A percentile compares a stretch with the other conserved stretches of the same genome.
These are phyloP conservation scores for Caenorhabditis uteleia DNA, from an alignment of 2,888 invertebrate genomes.

Conservation along the genomic window DNA sequence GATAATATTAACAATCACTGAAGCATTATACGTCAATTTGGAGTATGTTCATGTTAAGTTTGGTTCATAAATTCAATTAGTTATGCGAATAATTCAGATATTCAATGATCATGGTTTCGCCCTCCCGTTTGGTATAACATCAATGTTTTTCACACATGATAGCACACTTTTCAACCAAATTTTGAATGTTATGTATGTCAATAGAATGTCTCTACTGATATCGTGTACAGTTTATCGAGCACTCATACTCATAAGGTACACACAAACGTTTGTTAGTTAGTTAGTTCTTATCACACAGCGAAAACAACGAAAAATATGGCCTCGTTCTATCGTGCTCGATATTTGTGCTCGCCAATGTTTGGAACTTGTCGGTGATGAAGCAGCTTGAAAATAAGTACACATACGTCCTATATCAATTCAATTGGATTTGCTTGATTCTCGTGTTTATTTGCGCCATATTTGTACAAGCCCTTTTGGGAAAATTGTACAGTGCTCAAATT, in stretches of 20 bases:
- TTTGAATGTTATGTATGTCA: slow-evolving; percentile 18
- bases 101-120: slow-evolving; percentile 17
- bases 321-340: not conserved
- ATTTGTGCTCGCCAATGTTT: slow-evolving; percentile 11
- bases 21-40: slow-evolving; percentile 9
- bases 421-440: slow-evolving; percentile 4
- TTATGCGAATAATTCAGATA: slow-evolving; percentile 6
- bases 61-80: not conserved
- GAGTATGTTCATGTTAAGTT: slow-evolving; percentile 16
- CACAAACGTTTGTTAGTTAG: not conserved
- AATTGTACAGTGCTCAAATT: not conserved
- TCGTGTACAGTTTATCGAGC: slow-evolving; percentile 7
- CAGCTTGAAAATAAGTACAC: slow-evolving; percentile 8
- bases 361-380: slow-evolving; percentile 10
- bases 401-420: slow-evolving; percentile 13
- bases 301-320: slow-evolving; percentile 7
- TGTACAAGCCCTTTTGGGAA: not conserved
- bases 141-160: slow-evolving; percentile 10
- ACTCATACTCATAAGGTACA: slow-evolving; percentile 5
- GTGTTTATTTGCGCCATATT: not conserved
- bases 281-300: not conserved
- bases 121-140: slow-evolving; percentile 8
- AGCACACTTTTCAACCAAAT: slow-evolving; percentile 8
- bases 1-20: slow-evolving; percentile 7
- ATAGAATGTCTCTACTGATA: slow-evolving; percentile 6